A percentile compares a stretch with the other conserved stretches of the same genome.
phyloP scores from a whole-genome alignment of 2,113 vertebrate genomes.

The Corythornis vintsioides region DNA sequence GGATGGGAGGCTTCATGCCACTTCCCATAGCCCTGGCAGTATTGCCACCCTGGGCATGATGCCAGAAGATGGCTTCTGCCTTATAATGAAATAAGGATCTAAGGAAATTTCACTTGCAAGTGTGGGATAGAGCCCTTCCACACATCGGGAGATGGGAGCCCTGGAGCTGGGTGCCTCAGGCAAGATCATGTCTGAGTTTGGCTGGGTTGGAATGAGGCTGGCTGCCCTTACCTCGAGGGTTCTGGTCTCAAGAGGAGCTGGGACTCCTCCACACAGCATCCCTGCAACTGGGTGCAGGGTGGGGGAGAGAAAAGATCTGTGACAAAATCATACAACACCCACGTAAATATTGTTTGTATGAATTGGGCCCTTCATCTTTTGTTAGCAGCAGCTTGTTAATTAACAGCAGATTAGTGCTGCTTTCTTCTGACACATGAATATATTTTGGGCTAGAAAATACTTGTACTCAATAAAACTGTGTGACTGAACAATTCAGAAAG shows the following conservation, averaged over 20 bases:
- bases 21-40: background rate
- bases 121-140: background rate
- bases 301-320: background rate
- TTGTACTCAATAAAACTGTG: conserved; percentile 65
- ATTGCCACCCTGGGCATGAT: background rate
- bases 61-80: conserved; percentile 64
- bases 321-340: conserved; percentile 34
- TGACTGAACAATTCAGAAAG: conserved; percentile 59
- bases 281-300: background rate
- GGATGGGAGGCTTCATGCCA: background rate
- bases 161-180: background rate
- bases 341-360: conserved; percentile 71
- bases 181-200: background rate
- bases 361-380: conserved; percentile 75
- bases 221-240: background rate
- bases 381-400: conserved; percentile 78
- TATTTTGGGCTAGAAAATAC: conserved; percentile 71
- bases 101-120: conserved; percentile 31
- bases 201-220: rapidly evolving
- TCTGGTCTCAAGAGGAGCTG: background rate
- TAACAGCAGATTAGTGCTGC: conserved; percentile 73
- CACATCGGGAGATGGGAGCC: rapidly evolving
- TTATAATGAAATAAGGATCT: conserved; percentile 57
- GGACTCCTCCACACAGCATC: background rate
- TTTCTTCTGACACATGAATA: conserved; percentile 71